phyloP scores from a whole-genome alignment of 1,140 invertebrate genomes.

The Leptinotarsa defecta region DNA sequence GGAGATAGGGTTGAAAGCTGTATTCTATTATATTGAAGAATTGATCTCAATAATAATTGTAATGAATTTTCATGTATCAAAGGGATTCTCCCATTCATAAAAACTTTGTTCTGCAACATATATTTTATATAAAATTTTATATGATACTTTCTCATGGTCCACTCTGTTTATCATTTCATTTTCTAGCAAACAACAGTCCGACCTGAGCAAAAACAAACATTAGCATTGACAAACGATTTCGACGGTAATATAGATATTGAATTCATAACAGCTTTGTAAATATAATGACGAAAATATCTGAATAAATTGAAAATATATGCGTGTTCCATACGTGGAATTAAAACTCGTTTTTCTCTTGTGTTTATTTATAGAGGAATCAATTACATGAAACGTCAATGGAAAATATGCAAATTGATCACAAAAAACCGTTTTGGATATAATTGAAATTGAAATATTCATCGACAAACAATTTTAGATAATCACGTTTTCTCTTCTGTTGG shows the following conservation, averaged over 20 bases:
- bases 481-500: no score
- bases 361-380: slow-evolving; percentile 28
- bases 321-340: not conserved
- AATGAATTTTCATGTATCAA: no score
- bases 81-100: no score
- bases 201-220: not conserved
- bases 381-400: slow-evolving; percentile 25
- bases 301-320: slow-evolving; percentile 12
- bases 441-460: slow-evolving; percentile 15
- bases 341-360: not conserved
- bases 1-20: no score
- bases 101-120: no score
- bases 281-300: slow-evolving; percentile 23
- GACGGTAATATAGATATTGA: not conserved
- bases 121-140: no score
- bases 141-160: no score
- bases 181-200: no score
- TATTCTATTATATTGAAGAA: no score
- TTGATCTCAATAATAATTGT: no score
- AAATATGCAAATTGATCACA: slow-evolving; percentile 22
- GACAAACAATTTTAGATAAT: no score
- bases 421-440: slow-evolving; percentile 22
- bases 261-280: slow-evolving; percentile 16
- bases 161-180: no score
- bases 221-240: not conserved